Evolutionary conservation across 2,888 invertebrate species (phyloP), one percentile per base, ranked within the genome.

Genomic region (Cinara cedri): DNA sequence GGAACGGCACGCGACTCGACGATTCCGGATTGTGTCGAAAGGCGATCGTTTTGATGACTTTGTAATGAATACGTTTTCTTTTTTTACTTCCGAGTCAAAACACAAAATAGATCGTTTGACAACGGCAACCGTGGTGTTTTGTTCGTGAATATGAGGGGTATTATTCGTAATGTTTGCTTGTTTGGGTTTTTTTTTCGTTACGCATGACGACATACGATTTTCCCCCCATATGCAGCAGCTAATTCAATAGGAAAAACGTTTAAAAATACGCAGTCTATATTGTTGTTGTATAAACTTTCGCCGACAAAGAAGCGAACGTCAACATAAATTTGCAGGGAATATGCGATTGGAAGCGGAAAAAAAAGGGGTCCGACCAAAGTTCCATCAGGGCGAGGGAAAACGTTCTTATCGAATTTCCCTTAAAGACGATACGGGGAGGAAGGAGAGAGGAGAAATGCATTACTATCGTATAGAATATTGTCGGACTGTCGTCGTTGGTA

Each of bases 341-440:
- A n/a, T 42, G 34, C 34, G 51, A 63, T 74, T 63, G 63, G 21
- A 51, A 63, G 42, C 16, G 21, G 51, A 71, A 71, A 44, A 44
- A 60, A 49, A 70, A 34, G 24, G 34, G 34, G 34, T 34, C 34
- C 26, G n/a, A n/a, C 51, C 11, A 46, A 63, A 21, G 63, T 74
- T 63, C 74, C 34, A 34, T 4, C 6, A 24, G 42, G 55, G 44
- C 16, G 10, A 42, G 21, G 34, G 63, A 42, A 63, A 63, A 10
- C 42, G 74, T 34, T 51, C 63, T 63, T 74, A 74, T 74, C 74
- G 63, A 74, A 74, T 63, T 63, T n/a, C 21, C 51, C 34, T 42
- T 42, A 51, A 42, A 63, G 51, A 54, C 46, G 16, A 6, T 34
- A 3, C 6, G 34, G 34, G 34, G 6, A 3, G 34, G 34, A 34